Conservation (phyloP, 2,888 invertebrate species). For the Cinara cedri region DNA sequence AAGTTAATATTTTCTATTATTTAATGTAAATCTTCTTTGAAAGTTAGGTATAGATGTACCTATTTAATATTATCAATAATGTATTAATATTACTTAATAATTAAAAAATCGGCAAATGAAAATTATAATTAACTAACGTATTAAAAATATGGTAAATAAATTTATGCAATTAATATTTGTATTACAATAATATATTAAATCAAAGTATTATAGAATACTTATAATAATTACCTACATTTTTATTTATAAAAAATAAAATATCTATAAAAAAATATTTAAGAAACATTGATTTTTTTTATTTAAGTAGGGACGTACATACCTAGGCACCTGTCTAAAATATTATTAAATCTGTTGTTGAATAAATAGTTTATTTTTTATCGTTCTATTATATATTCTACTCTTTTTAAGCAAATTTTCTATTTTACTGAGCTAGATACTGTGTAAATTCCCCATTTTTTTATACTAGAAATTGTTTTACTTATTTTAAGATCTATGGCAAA, state of each 20-base stretch:
- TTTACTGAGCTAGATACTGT: background rate
- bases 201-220: no score
- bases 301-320: background rate
- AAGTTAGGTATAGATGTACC: no score
- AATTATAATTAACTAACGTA: no score
- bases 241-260: background rate
- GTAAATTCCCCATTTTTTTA: background rate
- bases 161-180: background rate
- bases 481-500: no score
- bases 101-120: no score
- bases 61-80: background rate
- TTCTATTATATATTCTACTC: background rate
- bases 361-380: background rate
- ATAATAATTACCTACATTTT: no score
- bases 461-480: no score
- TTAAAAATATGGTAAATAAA: no score
- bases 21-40: background rate
- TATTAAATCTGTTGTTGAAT: slow-evolving; percentile 8
- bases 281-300: no score
- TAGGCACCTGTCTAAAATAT: background rate
- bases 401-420: background rate
- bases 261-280: background rate
- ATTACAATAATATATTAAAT: background rate
- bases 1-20: background rate
- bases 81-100: no score